A percentile compares a stretch with the other conserved stretches of the same genome.
Conservation (phyloP, 2,888 invertebrate genomes). For the Allacma fusca region DNA sequence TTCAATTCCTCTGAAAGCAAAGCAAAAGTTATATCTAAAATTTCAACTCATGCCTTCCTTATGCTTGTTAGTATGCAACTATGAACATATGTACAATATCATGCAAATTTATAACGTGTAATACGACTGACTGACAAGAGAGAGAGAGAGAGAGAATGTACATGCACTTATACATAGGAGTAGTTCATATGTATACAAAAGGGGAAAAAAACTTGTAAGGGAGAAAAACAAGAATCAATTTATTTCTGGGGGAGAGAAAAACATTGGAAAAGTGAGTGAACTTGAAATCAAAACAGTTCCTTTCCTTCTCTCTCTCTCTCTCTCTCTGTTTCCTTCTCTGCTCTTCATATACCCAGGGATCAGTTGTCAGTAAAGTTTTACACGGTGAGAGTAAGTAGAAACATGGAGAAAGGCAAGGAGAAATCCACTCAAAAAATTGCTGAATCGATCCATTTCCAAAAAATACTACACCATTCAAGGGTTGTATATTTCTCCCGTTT, state of each 20-base stretch:
- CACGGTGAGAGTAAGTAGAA: background rate
- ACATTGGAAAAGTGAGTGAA: slow-evolving; percentile 17
- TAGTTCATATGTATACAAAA: background rate
- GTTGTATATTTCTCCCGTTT: slow-evolving; percentile 19
- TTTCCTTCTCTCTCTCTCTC: background rate
- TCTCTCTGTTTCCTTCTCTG: background rate
- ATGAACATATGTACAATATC: too few relatives aligned
- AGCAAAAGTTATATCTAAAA: background rate
- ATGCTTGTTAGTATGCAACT: too few relatives aligned
- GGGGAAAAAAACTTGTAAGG: background rate
- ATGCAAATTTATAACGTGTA: too few relatives aligned
- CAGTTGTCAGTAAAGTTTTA: background rate
- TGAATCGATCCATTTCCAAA: slow-evolving; percentile 29
- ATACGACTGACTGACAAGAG: too few relatives aligned
- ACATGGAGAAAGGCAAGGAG: background rate
- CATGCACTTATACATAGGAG: too few relatives aligned
- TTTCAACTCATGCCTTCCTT: too few relatives aligned
- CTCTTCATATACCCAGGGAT: background rate
- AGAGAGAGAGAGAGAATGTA: too few relatives aligned
- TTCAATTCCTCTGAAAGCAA: background rate
- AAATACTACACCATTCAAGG: background rate
- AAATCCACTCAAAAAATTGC: slow-evolving; percentile 23
- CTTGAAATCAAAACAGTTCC: slow-evolving; percentile 40
- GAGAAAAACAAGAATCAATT: background rate
- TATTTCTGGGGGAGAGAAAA: too few relatives aligned